Evolutionary conservation across 2,797 vertebrate genomes (phyloP).

Genomic region (Distichodus sexfasciatus): DNA sequence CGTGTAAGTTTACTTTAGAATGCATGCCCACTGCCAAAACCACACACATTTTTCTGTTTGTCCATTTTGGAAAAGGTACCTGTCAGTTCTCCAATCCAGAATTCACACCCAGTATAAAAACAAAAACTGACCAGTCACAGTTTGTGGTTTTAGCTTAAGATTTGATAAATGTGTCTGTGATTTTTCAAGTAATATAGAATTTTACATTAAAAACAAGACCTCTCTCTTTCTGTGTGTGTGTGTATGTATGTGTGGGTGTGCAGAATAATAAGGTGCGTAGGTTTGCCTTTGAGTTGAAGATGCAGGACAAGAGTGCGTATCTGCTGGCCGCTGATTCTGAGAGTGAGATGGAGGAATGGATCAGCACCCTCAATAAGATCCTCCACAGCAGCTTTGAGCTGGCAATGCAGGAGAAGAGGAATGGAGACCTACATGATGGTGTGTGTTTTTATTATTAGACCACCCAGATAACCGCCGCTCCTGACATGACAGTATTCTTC

Average conservation of each 20-base stretch:
- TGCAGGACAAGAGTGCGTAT: slow-evolving; percentile 98
- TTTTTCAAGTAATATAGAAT: background rate
- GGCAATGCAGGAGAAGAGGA: slow-evolving; percentile 96
- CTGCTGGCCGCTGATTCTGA: slow-evolving; percentile 93
- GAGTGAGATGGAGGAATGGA: slow-evolving; percentile 97
- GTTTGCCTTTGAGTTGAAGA: slow-evolving; percentile 96
- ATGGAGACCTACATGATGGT: slow-evolving; percentile 93
- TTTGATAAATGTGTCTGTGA: background rate
- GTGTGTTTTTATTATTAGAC: slow-evolving; percentile 30
- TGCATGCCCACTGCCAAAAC: no score
- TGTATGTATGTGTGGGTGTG: slow-evolving; percentile 7
- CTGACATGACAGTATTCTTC: slow-evolving; percentile 6
- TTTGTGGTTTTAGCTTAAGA: background rate
- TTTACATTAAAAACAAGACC: background rate
- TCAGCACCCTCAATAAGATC: slow-evolving; percentile 91
- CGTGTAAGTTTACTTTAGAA: slow-evolving; percentile 24
- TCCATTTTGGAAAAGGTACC: slow-evolving; percentile 18
- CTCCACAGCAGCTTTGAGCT: slow-evolving; percentile 95
- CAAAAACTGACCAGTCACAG: background rate
- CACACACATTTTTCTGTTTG: slow-evolving; percentile 1
- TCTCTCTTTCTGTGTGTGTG: background rate
- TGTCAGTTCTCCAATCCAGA: background rate
- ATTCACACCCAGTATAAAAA: slow-evolving; percentile 18
- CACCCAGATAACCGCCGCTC: slow-evolving; percentile 14
- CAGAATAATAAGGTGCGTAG: slow-evolving; percentile 94